Conservation (phyloP, 2,797 vertebrate species). For the Macropus fuliginosus region DNA sequence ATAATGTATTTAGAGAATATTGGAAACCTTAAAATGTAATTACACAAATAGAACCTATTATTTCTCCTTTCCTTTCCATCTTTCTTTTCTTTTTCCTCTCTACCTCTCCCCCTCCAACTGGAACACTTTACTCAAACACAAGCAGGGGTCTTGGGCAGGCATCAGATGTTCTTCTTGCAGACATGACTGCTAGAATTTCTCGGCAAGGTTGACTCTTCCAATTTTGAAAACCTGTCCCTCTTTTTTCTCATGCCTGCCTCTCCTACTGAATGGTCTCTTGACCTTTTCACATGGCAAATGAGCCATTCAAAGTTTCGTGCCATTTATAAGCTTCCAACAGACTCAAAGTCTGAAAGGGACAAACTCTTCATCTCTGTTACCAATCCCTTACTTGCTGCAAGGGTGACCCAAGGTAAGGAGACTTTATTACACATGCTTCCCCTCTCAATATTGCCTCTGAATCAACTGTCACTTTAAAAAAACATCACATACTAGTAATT, state of each 20-base stretch:
- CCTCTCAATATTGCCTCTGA: background rate
- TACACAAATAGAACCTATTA: background rate
- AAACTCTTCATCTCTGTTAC: background rate
- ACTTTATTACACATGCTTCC: background rate
- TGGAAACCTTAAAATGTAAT: background rate
- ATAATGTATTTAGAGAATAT: background rate
- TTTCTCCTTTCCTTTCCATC: background rate
- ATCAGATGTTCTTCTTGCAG: background rate
- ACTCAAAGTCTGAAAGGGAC: background rate
- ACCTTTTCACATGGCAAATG: background rate
- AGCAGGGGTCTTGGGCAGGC: background rate
- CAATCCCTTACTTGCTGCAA: background rate
- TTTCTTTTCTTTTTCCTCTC: background rate
- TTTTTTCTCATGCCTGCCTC: background rate
- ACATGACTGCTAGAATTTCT: background rate
- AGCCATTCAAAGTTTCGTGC: background rate
- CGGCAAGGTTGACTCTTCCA: background rate
- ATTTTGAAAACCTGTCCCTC: background rate
- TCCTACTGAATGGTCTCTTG: background rate
- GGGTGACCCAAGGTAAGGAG: background rate
- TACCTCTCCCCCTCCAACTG: background rate
- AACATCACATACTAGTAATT: background rate
- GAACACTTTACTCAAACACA: background rate
- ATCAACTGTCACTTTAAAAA: background rate
- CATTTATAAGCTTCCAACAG: background rate